phyloP scores from a whole-genome alignment of 2,797 vertebrate genomes.

The Cirrhinus mrigala region DNA sequence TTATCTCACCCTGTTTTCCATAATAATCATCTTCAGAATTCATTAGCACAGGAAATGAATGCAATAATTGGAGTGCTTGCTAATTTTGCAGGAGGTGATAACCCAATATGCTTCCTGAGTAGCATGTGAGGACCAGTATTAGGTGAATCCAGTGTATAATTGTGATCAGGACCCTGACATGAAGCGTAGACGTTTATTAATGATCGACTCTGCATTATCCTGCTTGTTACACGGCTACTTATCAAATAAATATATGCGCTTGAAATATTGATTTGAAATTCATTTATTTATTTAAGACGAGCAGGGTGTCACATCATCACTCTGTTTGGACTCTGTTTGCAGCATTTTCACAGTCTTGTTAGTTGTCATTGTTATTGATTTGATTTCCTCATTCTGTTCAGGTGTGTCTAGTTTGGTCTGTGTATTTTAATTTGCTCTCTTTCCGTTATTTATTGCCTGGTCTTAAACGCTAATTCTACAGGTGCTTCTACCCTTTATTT shows the following conservation, averaged over 20 bases:
- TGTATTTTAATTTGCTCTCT: too few species aligned
- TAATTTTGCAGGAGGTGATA: constrained; percentile 43
- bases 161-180: not conserved
- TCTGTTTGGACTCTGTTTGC: too few species aligned
- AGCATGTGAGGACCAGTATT: not conserved
- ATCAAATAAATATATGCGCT: not conserved
- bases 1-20: constrained; percentile 39
- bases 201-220: constrained; percentile 1
- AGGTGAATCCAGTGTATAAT: not conserved
- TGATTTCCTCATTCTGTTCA: too few species aligned
- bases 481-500: too few species aligned
- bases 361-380: too few species aligned
- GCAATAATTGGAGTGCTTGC: constrained; percentile 35
- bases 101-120: constrained; percentile 24
- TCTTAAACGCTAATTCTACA: too few species aligned
- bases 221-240: not conserved
- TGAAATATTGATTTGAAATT: not conserved
- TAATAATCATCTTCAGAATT: constrained; percentile 47
- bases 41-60: constrained; percentile 49
- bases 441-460: too few species aligned
- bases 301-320: not conserved
- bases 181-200: not conserved
- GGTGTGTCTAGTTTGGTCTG: too few species aligned
- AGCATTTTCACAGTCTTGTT: too few species aligned
- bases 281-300: not conserved